These are phyloP conservation scores for Anas bahamensis DNA, from an alignment of 2,797 vertebrate species.

Conservation along the genomic window DNA sequence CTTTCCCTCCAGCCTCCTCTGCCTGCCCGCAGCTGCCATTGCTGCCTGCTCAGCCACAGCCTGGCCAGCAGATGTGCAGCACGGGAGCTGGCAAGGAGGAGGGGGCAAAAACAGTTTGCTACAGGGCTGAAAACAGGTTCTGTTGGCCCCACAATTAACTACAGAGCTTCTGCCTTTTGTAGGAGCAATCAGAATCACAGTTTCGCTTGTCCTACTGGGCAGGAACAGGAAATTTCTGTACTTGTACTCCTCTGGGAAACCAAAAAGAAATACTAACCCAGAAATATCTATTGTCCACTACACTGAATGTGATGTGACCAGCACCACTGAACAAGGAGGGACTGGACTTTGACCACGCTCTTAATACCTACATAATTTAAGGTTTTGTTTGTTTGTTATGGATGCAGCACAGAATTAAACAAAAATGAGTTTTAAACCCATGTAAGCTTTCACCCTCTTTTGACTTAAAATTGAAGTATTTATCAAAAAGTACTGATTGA, in stretches of 20 bases:
- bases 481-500: background rate
- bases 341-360: background rate
- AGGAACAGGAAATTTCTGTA: background rate
- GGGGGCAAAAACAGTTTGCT: constrained; percentile 9
- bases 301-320: rapidly evolving
- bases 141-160: background rate
- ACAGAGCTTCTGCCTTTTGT: background rate
- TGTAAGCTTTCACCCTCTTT: background rate
- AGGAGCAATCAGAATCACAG: background rate
- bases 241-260: background rate
- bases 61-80: background rate
- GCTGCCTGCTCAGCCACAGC: background rate
- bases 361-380: background rate
- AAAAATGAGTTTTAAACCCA: background rate
- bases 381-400: too few relatives aligned
- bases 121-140: constrained; percentile 21
- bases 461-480: background rate
- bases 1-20: background rate
- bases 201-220: background rate
- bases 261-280: background rate
- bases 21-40: background rate
- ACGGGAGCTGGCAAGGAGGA: background rate
- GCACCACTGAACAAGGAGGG: background rate
- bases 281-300: background rate
- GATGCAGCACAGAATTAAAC: background rate